Percentiles rank a stretch among this genome's conserved stretches.
Evolutionary conservation across 2,888 invertebrate genomes (phyloP).

Genomic region (Ernsta delagoae): DNA sequence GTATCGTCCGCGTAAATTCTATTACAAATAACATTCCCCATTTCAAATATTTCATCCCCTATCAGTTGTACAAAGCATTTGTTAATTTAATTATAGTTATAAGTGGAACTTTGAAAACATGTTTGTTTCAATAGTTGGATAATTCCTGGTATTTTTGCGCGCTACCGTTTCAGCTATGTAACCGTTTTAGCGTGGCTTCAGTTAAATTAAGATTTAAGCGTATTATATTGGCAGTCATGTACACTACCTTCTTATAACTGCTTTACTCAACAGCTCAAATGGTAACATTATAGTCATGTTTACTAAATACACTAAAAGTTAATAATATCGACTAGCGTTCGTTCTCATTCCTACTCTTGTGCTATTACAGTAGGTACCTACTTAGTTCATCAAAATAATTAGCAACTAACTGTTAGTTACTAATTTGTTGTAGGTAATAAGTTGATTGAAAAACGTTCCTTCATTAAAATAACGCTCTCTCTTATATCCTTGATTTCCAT

Average conservation of each 20-base stretch:
- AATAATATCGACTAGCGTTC: conserved; percentile 25
- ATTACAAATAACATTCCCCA: too few species aligned
- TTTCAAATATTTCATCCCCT: too few species aligned
- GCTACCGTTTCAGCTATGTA: neutral
- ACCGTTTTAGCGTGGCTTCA: neutral
- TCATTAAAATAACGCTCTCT: too few species aligned
- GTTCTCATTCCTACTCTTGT: neutral
- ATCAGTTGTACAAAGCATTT: too few species aligned
- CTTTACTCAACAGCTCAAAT: conserved; percentile 22
- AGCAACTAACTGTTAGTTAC: too few species aligned
- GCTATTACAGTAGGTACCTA: neutral
- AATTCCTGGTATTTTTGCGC: conserved; percentile 10
- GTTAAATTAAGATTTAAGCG: conserved; percentile 32
- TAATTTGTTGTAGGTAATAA: too few species aligned
- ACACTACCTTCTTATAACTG: conserved; percentile 31
- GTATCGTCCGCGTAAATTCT: too few species aligned
- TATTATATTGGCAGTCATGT: conserved; percentile 29
- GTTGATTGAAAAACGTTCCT: too few species aligned
- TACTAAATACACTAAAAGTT: conserved; percentile 35
- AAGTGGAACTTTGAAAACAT: neutral
- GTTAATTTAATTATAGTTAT: too few species aligned
- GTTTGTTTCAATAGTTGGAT: neutral
- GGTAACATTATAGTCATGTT: conserved; percentile 32
- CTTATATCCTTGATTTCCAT: too few species aligned
- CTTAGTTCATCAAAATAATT: too few species aligned